Evolutionary conservation across 2,888 invertebrate genomes (phyloP).

Genomic region (Drosophila gaucha): DNA sequence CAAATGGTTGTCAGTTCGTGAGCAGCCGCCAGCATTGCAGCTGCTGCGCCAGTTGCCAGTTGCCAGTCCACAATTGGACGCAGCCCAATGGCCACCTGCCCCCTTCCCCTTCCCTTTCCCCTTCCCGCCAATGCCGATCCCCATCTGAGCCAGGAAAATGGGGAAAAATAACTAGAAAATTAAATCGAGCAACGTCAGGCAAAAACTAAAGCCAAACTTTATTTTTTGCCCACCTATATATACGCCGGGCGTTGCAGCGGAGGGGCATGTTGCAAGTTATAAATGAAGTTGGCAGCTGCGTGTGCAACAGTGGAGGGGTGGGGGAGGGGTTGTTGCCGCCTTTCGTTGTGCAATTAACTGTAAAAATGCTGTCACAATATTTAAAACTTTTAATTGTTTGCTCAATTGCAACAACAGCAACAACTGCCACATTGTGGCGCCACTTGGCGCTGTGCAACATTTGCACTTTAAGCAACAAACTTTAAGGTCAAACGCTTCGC

Average conservation of each 20-base stretch:
- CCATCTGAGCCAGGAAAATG: background rate
- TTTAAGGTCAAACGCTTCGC: constrained; percentile 17
- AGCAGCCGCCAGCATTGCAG: constrained; percentile 53
- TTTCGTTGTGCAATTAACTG: constrained; percentile 67
- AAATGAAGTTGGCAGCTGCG: constrained; percentile 44
- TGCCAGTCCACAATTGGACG: constrained; percentile 43
- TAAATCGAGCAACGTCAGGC: constrained; percentile 1
- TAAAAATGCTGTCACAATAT: constrained; percentile 76
- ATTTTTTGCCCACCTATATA: constrained; percentile 23
- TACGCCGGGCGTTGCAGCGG: no score
- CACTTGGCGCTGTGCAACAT: constrained; percentile 24
- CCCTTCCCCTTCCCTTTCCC: background rate
- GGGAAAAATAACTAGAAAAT: constrained; percentile 6
- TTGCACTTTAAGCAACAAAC: constrained; percentile 22
- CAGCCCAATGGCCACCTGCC: no score
- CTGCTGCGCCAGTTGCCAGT: constrained; percentile 42
- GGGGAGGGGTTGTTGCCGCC: background rate
- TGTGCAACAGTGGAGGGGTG: background rate
- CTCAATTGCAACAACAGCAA: constrained; percentile 51
- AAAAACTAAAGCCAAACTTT: constrained; percentile 13
- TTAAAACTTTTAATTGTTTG: constrained; percentile 78
- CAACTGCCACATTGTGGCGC: constrained; percentile 35
- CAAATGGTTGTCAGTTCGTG: constrained; percentile 73
- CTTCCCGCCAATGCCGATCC: background rate
- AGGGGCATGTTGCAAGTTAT: constrained; percentile 35